phyloP scores from a whole-genome alignment of 1,140 invertebrate species.

The Antheraea pernyi region DNA sequence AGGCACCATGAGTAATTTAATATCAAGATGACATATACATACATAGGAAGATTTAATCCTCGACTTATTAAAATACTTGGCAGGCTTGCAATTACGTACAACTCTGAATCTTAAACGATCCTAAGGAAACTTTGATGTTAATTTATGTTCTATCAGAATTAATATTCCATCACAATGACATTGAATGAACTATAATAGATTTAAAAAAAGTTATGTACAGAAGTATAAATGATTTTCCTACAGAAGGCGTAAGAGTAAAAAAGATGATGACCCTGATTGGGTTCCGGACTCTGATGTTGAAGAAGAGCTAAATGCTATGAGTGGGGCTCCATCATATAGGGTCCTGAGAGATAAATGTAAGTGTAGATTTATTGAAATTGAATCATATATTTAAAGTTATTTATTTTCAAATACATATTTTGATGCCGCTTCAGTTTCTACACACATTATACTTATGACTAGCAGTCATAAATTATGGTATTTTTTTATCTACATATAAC shows the following conservation, averaged over 20 bases:
- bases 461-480: too few species aligned
- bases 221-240: neutral
- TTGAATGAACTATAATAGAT: neutral
- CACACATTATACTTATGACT: too few species aligned
- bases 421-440: neutral
- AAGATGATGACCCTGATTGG: conserved; percentile 78
- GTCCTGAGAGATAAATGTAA: conserved; percentile 55
- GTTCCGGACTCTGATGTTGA: conserved; percentile 76
- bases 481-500: too few species aligned
- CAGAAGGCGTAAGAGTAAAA: conserved; percentile 62
- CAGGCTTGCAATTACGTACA: too few species aligned
- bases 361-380: neutral
- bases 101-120: too few species aligned
- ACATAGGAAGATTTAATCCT: too few species aligned
- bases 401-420: neutral
- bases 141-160: too few species aligned
- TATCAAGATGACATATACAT: too few species aligned
- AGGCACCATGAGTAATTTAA: too few species aligned
- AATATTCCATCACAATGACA: too few species aligned
- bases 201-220: neutral
- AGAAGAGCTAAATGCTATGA: conserved; percentile 79
- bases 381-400: neutral
- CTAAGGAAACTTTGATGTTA: too few species aligned
- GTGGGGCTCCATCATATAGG: conserved; percentile 52
- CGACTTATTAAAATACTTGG: too few species aligned